Evolutionary conservation across 2,888 invertebrate genomes (phyloP).

Genomic region (Brachycybe producta): DNA sequence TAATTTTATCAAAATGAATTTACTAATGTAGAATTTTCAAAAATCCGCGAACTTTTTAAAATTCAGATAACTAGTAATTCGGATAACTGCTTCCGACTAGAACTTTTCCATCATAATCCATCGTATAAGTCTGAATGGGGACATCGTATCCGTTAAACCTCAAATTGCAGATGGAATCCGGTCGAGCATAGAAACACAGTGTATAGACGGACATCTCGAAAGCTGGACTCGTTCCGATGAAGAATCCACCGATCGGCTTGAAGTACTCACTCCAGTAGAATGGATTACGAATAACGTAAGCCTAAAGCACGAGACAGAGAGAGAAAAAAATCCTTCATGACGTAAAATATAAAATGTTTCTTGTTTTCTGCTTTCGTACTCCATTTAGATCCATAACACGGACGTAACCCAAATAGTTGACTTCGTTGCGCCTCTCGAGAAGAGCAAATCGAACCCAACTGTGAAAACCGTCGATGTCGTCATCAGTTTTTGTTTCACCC

Average conservation of each 20-base stretch:
- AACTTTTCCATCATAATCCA: constrained; percentile 1
- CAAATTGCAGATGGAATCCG: constrained; percentile 27
- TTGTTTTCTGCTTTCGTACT: background rate
- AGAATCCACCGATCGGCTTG: constrained; percentile 14
- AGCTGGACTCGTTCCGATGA: constrained; percentile 30
- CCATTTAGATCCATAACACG: constrained; percentile 51
- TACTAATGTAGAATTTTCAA: background rate
- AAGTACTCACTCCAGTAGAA: constrained; percentile 10
- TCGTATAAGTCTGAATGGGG: constrained; percentile 25
- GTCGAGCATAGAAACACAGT: constrained; percentile 33
- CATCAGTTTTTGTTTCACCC: constrained; percentile 65
- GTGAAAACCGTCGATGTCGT: constrained; percentile 63
- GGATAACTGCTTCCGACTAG: constrained; percentile 10
- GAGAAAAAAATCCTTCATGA: background rate
- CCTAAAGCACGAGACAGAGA: background rate
- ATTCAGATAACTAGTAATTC: constrained; percentile 1
- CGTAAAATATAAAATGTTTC: background rate
- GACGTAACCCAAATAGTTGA: constrained; percentile 67
- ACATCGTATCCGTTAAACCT: constrained; percentile 23
- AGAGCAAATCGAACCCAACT: constrained; percentile 78
- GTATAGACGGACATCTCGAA: constrained; percentile 37
- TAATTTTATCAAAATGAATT: background rate
- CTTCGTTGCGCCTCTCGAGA: constrained; percentile 55
- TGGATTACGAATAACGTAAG: constrained; percentile 14
- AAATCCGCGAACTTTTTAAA: background rate